These are phyloP conservation scores for Spodoptera exigua DNA, from an alignment of 2,888 invertebrate species.

Conservation along the genomic window DNA sequence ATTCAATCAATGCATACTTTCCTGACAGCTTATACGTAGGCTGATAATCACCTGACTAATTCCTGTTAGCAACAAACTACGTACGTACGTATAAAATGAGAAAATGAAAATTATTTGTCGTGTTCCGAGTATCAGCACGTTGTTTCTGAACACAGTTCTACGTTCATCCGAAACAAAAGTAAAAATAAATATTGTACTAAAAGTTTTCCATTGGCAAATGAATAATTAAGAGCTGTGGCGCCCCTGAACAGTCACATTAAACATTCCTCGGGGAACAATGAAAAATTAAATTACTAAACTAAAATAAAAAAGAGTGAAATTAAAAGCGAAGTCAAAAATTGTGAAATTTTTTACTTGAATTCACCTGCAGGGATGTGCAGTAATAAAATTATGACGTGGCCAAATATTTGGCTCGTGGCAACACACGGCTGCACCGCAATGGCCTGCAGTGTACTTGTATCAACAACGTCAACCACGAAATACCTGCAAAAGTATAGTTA, in stretches of 20 bases:
- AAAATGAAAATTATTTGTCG: not conserved
- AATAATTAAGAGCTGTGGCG: conserved; percentile 7
- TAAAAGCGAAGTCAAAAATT: conserved; percentile 30
- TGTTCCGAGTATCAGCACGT: not conserved
- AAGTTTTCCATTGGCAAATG: not conserved
- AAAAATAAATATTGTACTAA: not conserved
- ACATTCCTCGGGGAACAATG: conserved; percentile 14
- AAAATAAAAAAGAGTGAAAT: conserved; percentile 18
- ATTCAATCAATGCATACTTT: too few relatives aligned
- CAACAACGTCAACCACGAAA: conserved; percentile 15
- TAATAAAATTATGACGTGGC: conserved; percentile 47
- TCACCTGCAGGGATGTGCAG: conserved; percentile 21
- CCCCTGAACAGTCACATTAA: conserved; percentile 8
- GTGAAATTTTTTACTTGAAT: conserved; percentile 24
- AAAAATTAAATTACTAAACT: conserved; percentile 24
- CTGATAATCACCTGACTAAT: conserved; percentile 6
- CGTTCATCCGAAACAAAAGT: not conserved
- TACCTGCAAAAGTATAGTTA: conserved; percentile 18
- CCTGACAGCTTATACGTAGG: not conserved
- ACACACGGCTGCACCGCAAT: conserved; percentile 38
- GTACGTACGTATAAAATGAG: not conserved
- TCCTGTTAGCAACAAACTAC: conserved; percentile 9
- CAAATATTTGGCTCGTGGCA: conserved; percentile 47
- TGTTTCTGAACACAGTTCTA: not conserved
- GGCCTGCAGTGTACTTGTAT: conserved; percentile 42